These are phyloP conservation scores for Liopterus haemorrhoidalis DNA, from an alignment of 2,888 invertebrate genomes.

Conservation along the genomic window DNA sequence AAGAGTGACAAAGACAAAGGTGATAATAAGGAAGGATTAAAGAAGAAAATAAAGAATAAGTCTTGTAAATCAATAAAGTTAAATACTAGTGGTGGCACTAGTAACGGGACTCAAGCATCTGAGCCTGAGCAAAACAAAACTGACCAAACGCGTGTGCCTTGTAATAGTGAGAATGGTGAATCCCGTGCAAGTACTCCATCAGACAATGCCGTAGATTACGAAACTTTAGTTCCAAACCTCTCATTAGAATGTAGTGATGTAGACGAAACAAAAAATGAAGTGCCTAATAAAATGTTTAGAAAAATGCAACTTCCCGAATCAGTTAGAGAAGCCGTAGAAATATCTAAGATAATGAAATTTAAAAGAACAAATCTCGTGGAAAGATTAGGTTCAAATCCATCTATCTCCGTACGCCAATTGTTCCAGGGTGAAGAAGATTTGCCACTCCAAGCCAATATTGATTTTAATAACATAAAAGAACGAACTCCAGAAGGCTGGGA, in stretches of 20 bases:
- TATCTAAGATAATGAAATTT: slow-evolving; percentile 42
- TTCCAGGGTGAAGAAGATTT: slow-evolving; percentile 81
- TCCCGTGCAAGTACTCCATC: slow-evolving; percentile 42
- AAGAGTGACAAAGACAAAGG: slow-evolving; percentile 28
- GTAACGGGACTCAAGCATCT: slow-evolving; percentile 44
- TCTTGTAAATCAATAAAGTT: slow-evolving; percentile 32
- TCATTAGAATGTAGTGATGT: slow-evolving; percentile 42
- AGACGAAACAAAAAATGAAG: slow-evolving; percentile 38
- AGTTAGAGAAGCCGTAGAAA: slow-evolving; percentile 37
- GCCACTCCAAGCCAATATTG: slow-evolving; percentile 68
- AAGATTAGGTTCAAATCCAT: slow-evolving; percentile 68
- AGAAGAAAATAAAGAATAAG: slow-evolving; percentile 42
- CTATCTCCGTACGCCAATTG: slow-evolving; percentile 73
- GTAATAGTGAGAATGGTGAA: slow-evolving; percentile 34
- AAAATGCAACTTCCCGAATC: slow-evolving; percentile 35
- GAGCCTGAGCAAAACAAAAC: slow-evolving; percentile 24
- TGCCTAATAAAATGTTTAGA: slow-evolving; percentile 29
- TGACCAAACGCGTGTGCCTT: slow-evolving; percentile 39
- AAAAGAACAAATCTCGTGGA: slow-evolving; percentile 49
- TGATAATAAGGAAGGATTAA: slow-evolving; percentile 34
- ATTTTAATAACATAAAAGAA: slow-evolving; percentile 65
- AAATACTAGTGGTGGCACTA: slow-evolving; percentile 42
- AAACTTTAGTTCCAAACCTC: slow-evolving; percentile 43
- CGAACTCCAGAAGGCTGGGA: slow-evolving; percentile 81
- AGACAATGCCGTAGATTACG: slow-evolving; percentile 44